phyloP scores from a whole-genome alignment of 2,113 vertebrate genomes.

The Chelonoidis abingdonii region DNA sequence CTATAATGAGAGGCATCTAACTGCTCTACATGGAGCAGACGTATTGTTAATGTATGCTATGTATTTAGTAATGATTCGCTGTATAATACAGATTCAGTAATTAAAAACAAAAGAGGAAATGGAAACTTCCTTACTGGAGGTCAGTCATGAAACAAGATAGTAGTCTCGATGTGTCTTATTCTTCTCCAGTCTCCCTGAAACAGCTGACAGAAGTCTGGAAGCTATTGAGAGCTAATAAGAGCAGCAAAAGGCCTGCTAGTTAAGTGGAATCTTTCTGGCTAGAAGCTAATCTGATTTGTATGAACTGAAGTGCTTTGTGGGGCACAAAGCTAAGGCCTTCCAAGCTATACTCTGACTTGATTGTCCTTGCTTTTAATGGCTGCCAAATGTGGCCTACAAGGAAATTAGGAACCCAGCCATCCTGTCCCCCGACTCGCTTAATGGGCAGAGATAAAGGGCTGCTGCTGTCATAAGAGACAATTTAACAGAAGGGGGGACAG shows the following conservation, averaged over 20 bases:
- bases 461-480: background rate
- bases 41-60: background rate
- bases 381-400: background rate
- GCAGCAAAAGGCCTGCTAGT: background rate
- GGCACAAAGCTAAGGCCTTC: background rate
- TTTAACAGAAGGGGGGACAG: background rate
- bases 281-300: constrained; percentile 38
- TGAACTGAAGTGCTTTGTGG: background rate
- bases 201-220: constrained; percentile 8
- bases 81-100: constrained; percentile 12
- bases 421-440: fast-evolving
- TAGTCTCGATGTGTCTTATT: constrained; percentile 13
- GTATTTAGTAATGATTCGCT: background rate
- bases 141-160: background rate
- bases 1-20: background rate
- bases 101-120: constrained; percentile 27
- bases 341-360: background rate
- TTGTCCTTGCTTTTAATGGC: constrained; percentile 1
- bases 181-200: background rate
- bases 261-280: constrained; percentile 16
- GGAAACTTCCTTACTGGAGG: constrained; percentile 13
- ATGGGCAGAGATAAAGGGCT: background rate
- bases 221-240: background rate
- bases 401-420: background rate
- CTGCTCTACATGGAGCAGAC: background rate